Base-by-base conservation (phyloP, 2,888 invertebrate genomes). In the Eilema depressum region DNA sequence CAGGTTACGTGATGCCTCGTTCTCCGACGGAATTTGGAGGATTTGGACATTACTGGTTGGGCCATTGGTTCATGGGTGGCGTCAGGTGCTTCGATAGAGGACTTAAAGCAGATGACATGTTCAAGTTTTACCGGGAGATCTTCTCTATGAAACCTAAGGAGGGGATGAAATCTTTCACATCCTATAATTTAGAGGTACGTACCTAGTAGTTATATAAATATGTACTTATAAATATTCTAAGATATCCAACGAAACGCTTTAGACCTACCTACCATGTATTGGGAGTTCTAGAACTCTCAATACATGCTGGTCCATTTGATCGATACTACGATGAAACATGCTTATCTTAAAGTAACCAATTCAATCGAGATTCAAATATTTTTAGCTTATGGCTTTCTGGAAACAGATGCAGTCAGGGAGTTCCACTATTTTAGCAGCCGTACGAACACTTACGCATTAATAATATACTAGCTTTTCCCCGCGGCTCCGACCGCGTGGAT, bases 61-160 rank as follows among this genome's bases (percentile, higher is more conserved):
- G 94, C 0, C 93, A 93, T 83, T 94, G 93, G 93, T 94, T 92
- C 92, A 89, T 92, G 89, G 93, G 91, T 0, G 93, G 93, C 0
- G 70, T 89, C 0, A 87, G 92, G 0, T 94, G 94, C 80, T 92
- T 86, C 82, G 93, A 93, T 82, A 74, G 93, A 0, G 94, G 91
- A 0, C 89, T 89, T 1, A 83, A 87, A 0, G 89, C 93, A 0
- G 76, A 82, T 0, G 90, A 91, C 76, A 83, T 93, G 53, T 93
- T 90, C 83, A 83, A 87, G 66, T 93, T 94, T 82, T 94, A 94
- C 83, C 92, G 93, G 75, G 94, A 94, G 80, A 78, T 92, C 7
- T 93, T 94, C 80, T 85, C 85, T 25, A 75, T 92, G 12, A 90
- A 88, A 23, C 93, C 93, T 0, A n/a, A 10, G 1, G 5, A 4